Base-by-base conservation (phyloP, 64 coral and sea anemone species). In the Actinia tenebrosa region DNA sequence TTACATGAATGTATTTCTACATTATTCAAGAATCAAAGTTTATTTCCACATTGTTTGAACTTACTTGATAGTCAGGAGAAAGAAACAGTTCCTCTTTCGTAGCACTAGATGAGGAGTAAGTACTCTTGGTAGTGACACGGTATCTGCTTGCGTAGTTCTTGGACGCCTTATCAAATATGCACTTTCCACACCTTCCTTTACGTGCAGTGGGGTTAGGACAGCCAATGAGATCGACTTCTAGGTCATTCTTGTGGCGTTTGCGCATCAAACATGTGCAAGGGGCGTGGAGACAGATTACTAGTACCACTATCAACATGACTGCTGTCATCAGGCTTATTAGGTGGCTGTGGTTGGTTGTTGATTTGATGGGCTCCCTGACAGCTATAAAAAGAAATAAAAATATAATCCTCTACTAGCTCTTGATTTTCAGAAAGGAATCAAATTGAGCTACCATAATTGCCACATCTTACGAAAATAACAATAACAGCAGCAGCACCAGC, bases 131-230 rank as follows among this genome's bases (percentile, higher is more conserved):
- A 20, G 79, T 50, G 23, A 81, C 16, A 50, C 79, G 44, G 14
- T 50, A 81, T 81, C 53, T 85, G 25, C 16, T 59, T 6, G 83
- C 83, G 30, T 61, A 44, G 26, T 85, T 85, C 83, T 61, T 85
- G 16, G 83, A 43, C 30, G 53, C 60, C 8, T 25, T 26, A 44
- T 85, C 83, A 85, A 59, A 85, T 54, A 85, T 20, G 45, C 83
- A 85, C 46, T 85, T 85, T 22, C 83, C 83, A 54, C 83, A 85
- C 18, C 30, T 85, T 55, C 83, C 83, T 18, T 85, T 61, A 37
- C 15, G 11, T 19, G 56, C 83, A 17, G 83, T 61, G 3, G 83
- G 83, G 56, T 85, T 85, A 19, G 83, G 83, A 64, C 83, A 85
- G 56, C 56, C 30, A 19, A 85, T 85, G 56, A 85, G 83, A 37